A percentile compares a stretch with the other conserved stretches of the same genome.
Evolutionary conservation across 1,140 invertebrate genomes (phyloP).

Genomic region (Cecropterus lyciades): DNA sequence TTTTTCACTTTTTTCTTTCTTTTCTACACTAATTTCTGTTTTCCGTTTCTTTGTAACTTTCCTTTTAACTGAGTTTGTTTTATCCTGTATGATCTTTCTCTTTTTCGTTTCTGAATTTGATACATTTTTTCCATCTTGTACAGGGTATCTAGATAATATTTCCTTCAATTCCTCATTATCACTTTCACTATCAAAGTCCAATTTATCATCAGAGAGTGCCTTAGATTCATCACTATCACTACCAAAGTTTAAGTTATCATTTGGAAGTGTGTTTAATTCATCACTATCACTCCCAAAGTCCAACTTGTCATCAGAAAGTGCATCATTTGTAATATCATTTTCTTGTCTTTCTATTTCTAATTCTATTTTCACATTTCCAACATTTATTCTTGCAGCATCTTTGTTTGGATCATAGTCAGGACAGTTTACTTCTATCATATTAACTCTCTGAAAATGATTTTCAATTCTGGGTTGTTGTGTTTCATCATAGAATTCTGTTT

Average conservation of each 20-base stretch:
- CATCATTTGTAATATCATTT: too few relatives aligned
- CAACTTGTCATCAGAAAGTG: too few relatives aligned
- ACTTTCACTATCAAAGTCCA: too few relatives aligned
- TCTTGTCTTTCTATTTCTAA: too few relatives aligned
- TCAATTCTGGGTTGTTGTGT: neutral
- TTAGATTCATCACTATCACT: neutral
- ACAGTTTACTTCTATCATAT: neutral
- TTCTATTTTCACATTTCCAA: too few relatives aligned
- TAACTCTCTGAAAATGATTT: neutral
- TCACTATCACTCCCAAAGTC: too few relatives aligned
- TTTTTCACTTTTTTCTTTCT: neutral
- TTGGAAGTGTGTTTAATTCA: neutral
- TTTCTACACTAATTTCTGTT: neutral
- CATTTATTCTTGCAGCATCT: too few relatives aligned
- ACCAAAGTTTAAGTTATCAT: too few relatives aligned
- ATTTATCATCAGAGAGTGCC: too few relatives aligned
- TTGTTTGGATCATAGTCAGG: neutral
- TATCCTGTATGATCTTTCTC: neutral
- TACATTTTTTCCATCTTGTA: neutral
- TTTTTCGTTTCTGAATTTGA: neutral
- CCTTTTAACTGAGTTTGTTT: neutral
- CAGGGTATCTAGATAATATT: constrained; percentile 2
- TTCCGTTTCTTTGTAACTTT: neutral
- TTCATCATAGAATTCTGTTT: too few relatives aligned
- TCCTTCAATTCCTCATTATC: constrained; percentile 1